Evolutionary conservation across 2,113 vertebrate genomes (phyloP), one percentile per base, ranked within the genome.

Genomic region (Aleadryas rufinucha): DNA sequence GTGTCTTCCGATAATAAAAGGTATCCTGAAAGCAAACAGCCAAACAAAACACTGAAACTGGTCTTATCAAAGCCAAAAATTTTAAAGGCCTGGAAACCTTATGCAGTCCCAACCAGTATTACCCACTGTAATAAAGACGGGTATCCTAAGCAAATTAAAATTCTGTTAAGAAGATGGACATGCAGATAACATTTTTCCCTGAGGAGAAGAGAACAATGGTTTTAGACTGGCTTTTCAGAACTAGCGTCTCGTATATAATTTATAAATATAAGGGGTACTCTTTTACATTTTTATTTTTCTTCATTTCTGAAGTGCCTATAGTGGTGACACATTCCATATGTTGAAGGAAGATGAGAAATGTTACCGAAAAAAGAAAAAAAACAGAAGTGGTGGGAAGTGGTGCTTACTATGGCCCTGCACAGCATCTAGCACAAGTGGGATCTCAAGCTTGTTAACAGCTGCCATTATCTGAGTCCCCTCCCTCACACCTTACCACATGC

Each of bases 11-110:
- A 21, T 52, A 68, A 44, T 56, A 72, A 83, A 83, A 68, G 6
- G 3, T 27, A 60, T 71, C 49, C n/a, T 88, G 52, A 68, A 93
- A 75, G 35, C 37, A 60, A 71, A 64, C 6, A 45, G 6, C 6
- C n/a, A 49, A 69, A 35, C 4, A 61, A 74, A n/a, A 65, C 3
- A 0, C 6, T 47, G 27, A 39, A 79, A 65, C 10, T 2, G 0
- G 10, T 57, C 23, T 65, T 69, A 28, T 11, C 28, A 65, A 90
- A 87, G 13, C 16, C 0, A 0, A 81, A 72, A 49, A 6, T 10
- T 61, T 41, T 52, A 52, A 66, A 81, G 13, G 11, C 3, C 27
- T 56, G 47, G 39, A 87, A 89, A 68, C 1, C 13, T 74, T 42
- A 9, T 20, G 11, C 13, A 68, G 20, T 75, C 56, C n/a, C 2